phyloP scores from a whole-genome alignment of 2,113 vertebrate genomes.

The Henicopernis longicauda region DNA sequence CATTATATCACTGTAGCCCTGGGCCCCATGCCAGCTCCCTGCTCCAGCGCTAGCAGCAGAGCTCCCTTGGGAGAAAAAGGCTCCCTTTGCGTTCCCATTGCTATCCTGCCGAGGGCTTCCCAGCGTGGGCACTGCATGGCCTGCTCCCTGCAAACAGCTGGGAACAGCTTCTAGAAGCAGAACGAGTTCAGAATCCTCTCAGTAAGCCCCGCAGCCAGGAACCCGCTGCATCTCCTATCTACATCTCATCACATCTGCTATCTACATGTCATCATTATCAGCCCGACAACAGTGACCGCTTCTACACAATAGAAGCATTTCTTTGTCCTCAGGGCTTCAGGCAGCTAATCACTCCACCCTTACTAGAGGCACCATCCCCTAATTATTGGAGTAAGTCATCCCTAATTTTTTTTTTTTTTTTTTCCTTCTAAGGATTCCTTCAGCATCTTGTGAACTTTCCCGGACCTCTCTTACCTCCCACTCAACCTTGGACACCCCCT shows the following conservation, averaged over 20 bases:
- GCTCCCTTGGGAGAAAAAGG: neutral
- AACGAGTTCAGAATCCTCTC: neutral
- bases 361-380: neutral
- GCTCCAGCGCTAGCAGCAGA: neutral
- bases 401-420: neutral
- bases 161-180: neutral
- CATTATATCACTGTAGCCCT: neutral
- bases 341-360: neutral
- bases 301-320: neutral
- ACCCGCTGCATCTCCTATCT: neutral
- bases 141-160: neutral
- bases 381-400: neutral
- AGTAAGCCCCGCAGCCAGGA: neutral
- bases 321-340: neutral
- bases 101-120: neutral
- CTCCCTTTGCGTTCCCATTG: neutral
- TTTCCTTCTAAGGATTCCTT: neutral
- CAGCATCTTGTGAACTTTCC: neutral
- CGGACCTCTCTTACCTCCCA: neutral
- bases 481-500: neutral
- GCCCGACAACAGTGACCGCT: neutral
- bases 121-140: neutral
- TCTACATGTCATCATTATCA: neutral
- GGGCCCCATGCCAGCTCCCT: fast-evolving
- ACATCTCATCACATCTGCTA: neutral